Conservation (phyloP, 53 echinoderm and acorn worm genomes). For the Patiria pectinifera region DNA sequence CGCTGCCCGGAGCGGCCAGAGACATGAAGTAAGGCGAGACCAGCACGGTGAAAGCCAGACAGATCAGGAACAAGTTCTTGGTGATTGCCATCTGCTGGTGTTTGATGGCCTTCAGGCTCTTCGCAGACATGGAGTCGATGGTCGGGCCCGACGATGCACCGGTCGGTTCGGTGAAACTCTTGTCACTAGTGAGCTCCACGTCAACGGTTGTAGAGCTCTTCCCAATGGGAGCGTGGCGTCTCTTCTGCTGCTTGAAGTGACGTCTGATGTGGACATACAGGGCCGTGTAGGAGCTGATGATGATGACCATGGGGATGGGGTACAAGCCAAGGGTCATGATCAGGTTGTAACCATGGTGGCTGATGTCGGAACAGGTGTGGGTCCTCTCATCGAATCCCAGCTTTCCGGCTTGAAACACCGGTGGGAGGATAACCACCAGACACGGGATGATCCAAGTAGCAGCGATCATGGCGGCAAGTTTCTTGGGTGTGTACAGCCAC, state of each 20-base stretch:
- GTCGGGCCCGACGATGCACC: neutral
- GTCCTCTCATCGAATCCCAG: conserved; percentile 2
- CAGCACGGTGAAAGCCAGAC: conserved; percentile 16
- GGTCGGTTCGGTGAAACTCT: neutral
- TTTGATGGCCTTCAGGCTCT: neutral
- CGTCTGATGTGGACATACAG: conserved; percentile 66
- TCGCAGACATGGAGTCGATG: neutral
- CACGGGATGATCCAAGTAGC: conserved; percentile 37
- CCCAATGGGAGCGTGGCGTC: neutral
- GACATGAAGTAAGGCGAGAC: conserved; percentile 47
- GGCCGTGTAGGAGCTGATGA: conserved; percentile 59
- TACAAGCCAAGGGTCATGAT: conserved; percentile 25
- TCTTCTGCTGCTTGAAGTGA: conserved; percentile 41
- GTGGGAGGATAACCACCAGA: conserved; percentile 15
- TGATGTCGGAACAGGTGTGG: conserved; percentile 8
- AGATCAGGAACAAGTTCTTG: conserved; percentile 54
- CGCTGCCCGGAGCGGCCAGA: neutral
- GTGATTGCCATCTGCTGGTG: conserved; percentile 48
- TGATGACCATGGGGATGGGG: conserved; percentile 47
- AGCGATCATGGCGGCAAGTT: conserved; percentile 37
- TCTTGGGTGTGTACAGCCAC: conserved; percentile 11
- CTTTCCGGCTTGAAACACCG: neutral
- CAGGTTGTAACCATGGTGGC: conserved; percentile 4
- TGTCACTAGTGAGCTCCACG: neutral
- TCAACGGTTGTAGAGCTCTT: neutral